A percentile compares a stretch with the other conserved stretches of the same genome.
Conservation (phyloP, 2,888 invertebrate genomes). For the Drosophila mettleri region DNA sequence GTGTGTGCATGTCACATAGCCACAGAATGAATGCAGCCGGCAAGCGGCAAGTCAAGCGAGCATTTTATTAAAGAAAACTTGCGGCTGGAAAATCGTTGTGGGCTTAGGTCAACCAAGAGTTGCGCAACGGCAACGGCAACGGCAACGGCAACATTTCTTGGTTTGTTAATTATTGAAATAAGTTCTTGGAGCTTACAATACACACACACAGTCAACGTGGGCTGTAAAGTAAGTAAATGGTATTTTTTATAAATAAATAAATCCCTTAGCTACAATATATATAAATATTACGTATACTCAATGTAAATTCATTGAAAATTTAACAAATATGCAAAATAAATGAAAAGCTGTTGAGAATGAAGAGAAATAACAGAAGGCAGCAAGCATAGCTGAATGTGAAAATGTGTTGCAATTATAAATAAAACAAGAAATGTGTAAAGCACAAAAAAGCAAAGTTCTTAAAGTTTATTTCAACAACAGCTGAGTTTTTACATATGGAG, state of each 20-base stretch:
- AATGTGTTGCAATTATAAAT: not conserved
- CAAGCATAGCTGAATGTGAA: too few relatives aligned
- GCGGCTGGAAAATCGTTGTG: conserved; percentile 47
- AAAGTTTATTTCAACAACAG: not conserved
- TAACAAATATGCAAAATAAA: not conserved
- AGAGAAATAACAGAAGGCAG: too few relatives aligned
- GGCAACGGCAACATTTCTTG: conserved; percentile 48
- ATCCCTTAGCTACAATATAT: too few relatives aligned
- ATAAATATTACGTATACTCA: conserved; percentile 1
- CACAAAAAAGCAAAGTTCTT: not conserved
- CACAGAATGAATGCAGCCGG: conserved; percentile 65
- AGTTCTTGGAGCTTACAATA: conserved; percentile 11
- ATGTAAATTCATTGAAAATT: not conserved
- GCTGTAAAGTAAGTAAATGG: not conserved
- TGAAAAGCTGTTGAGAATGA: not conserved
- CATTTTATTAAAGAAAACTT: conserved; percentile 73
- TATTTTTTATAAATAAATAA: not conserved
- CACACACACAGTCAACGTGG: not conserved
- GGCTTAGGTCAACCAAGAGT: conserved; percentile 35
- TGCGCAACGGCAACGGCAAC: conserved; percentile 43
- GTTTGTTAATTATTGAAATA: conserved; percentile 56
- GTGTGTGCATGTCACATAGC: conserved; percentile 59
- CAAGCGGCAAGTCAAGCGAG: conserved; percentile 53
- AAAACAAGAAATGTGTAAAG: not conserved
- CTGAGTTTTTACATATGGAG: not conserved